These are phyloP conservation scores for Nematopogon swammerdamellus DNA, from an alignment of 2,888 invertebrate species.

Conservation along the genomic window DNA sequence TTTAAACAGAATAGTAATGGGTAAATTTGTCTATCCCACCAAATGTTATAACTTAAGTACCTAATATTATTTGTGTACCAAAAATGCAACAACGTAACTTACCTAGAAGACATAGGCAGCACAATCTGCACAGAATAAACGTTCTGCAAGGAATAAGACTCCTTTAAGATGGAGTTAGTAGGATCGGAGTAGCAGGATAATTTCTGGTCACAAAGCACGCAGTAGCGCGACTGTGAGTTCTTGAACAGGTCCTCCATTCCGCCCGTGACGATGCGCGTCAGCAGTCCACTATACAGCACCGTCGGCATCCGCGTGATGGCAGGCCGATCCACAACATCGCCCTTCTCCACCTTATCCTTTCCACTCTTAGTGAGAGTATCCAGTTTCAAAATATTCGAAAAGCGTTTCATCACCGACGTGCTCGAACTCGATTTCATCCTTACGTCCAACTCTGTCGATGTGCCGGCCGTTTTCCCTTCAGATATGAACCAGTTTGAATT, in stretches of 20 bases:
- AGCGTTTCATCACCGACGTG: conserved; percentile 33
- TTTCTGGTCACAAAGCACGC: conserved; percentile 68
- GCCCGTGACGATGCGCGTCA: conserved; percentile 58
- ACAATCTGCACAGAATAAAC: conserved; percentile 64
- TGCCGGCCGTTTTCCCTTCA: conserved; percentile 13
- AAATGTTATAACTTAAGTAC: too few relatives aligned
- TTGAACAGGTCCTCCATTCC: conserved; percentile 71
- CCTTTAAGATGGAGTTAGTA: conserved; percentile 64
- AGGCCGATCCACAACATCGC: conserved; percentile 46
- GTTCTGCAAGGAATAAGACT: conserved; percentile 65
- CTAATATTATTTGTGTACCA: too few relatives aligned
- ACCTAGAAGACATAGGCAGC: conserved; percentile 50
- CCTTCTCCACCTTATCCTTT: conserved; percentile 23
- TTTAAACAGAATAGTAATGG: too few relatives aligned
- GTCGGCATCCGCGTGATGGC: conserved; percentile 39
- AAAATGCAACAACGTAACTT: too few relatives aligned
- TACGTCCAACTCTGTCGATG: conserved; percentile 13
- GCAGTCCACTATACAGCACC: conserved; percentile 57
- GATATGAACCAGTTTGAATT: conserved; percentile 41
- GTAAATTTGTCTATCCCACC: too few relatives aligned
- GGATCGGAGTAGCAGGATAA: conserved; percentile 73
- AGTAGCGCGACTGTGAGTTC: conserved; percentile 71
- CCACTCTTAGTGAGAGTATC: conserved; percentile 39
- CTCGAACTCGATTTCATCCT: conserved; percentile 15
- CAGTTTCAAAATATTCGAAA: conserved; percentile 44